Conservation (phyloP, 2,113 vertebrate genomes). For the Donacobius atricapilla region DNA sequence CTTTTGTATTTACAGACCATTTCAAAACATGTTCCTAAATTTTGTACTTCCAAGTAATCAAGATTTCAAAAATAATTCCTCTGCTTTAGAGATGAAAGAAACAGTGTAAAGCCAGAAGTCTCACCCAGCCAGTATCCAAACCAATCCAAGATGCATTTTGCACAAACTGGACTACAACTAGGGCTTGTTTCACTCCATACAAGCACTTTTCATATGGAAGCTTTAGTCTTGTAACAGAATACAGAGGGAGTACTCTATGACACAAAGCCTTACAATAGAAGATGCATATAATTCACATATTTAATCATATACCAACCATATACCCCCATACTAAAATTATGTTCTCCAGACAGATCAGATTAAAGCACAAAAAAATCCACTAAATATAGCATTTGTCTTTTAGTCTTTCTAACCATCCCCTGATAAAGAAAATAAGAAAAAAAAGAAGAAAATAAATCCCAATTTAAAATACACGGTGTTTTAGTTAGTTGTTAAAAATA, state of each 20-base stretch:
- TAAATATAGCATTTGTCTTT: constrained; percentile 30
- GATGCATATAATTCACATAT: background rate
- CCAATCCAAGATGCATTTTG: background rate
- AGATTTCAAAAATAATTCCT: background rate
- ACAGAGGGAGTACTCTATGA: background rate
- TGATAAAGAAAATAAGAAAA: background rate
- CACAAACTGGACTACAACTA: constrained; percentile 24
- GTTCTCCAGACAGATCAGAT: constrained; percentile 13
- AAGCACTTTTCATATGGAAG: background rate
- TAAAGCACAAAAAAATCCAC: constrained; percentile 46
- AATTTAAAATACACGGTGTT: background rate
- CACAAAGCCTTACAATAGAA: constrained; percentile 5
- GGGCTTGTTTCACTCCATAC: background rate
- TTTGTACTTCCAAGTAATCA: constrained; percentile 21
- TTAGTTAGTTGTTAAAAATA: background rate
- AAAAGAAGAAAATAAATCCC: background rate
- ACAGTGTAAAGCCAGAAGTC: constrained; percentile 32
- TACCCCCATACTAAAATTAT: background rate
- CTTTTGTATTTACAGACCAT: background rate
- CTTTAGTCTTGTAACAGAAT: constrained; percentile 29
- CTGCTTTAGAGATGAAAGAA: constrained; percentile 60
- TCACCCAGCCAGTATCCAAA: constrained; percentile 42
- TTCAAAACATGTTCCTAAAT: background rate
- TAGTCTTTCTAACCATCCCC: constrained; percentile 3
- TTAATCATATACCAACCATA: background rate